phyloP scores from a whole-genome alignment of 2,113 vertebrate species.

The Ammodytes marinus region DNA sequence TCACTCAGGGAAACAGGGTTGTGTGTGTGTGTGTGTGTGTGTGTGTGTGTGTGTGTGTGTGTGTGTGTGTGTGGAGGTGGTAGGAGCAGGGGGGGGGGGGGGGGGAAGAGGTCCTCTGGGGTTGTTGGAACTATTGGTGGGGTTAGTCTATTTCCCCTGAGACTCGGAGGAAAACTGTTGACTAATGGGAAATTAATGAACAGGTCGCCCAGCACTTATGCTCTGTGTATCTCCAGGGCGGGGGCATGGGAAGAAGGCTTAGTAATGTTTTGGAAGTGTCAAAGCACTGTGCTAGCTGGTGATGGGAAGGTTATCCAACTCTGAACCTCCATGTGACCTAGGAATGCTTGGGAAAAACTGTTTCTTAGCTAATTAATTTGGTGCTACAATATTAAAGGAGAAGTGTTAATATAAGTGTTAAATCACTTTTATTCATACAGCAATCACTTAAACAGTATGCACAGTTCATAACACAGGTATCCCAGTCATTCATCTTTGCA shows the following conservation, averaged over 20 bases:
- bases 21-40: conserved; percentile 22
- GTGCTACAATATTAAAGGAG: background rate
- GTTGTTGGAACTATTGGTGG: conserved; percentile 58
- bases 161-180: conserved; percentile 62
- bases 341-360: background rate
- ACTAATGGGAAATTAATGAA: conserved; percentile 79
- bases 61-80: conserved; percentile 32
- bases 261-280: conserved; percentile 61
- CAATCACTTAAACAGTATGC: too few relatives aligned
- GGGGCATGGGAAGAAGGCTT: conserved; percentile 18
- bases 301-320: conserved; percentile 28
- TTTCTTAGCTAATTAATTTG: conserved; percentile 9
- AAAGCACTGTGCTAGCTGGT: conserved; percentile 45
- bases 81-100: conserved; percentile 2
- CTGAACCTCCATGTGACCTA: conserved; percentile 46
- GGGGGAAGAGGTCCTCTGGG: conserved; percentile 43
- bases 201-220: conserved; percentile 52
- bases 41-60: conserved; percentile 25
- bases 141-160: conserved; percentile 69
- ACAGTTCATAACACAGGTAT: too few relatives aligned
- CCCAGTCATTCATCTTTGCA: too few relatives aligned
- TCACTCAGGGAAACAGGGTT: conserved; percentile 63
- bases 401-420: too few relatives aligned
- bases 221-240: conserved; percentile 49
- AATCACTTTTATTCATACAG: too few relatives aligned